A percentile compares a stretch with the other conserved stretches of the same genome.
Evolutionary conservation across 2,888 invertebrate genomes (phyloP).

Genomic region (Xestia ashworthii): DNA sequence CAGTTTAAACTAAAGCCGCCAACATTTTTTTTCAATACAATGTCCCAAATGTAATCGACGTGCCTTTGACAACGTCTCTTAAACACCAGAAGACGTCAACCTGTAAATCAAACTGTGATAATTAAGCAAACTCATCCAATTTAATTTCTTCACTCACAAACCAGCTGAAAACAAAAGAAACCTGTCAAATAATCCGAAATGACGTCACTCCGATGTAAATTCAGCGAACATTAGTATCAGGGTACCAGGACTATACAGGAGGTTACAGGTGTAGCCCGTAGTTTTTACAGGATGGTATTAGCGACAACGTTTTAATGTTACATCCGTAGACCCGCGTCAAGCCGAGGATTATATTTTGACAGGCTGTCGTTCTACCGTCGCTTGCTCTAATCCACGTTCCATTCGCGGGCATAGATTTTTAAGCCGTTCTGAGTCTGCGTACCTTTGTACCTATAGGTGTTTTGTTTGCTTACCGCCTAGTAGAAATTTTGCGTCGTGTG

Average conservation of each 20-base stretch:
- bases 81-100: no score
- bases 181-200: slow-evolving; percentile 4
- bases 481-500: not conserved
- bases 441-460: not conserved
- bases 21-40: not conserved
- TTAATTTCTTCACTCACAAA: not conserved
- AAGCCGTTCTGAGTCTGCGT: slow-evolving; percentile 25
- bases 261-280: slow-evolving; percentile 59
- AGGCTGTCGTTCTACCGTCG: slow-evolving; percentile 60
- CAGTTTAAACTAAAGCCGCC: not conserved
- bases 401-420: slow-evolving; percentile 62
- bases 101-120: not conserved
- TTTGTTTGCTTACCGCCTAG: not conserved
- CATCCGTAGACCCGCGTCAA: slow-evolving; percentile 60
- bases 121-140: not conserved
- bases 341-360: slow-evolving; percentile 65
- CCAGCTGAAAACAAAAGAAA: slow-evolving; percentile 13
- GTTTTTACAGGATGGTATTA: slow-evolving; percentile 63
- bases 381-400: slow-evolving; percentile 56
- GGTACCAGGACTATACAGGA: slow-evolving; percentile 16
- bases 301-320: slow-evolving; percentile 56
- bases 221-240: slow-evolving; percentile 26
- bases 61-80: not conserved
- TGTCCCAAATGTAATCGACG: not conserved
- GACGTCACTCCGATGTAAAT: slow-evolving; percentile 40